Conservation (phyloP, 2,113 vertebrate species). For the Syngnathus typhle region DNA sequence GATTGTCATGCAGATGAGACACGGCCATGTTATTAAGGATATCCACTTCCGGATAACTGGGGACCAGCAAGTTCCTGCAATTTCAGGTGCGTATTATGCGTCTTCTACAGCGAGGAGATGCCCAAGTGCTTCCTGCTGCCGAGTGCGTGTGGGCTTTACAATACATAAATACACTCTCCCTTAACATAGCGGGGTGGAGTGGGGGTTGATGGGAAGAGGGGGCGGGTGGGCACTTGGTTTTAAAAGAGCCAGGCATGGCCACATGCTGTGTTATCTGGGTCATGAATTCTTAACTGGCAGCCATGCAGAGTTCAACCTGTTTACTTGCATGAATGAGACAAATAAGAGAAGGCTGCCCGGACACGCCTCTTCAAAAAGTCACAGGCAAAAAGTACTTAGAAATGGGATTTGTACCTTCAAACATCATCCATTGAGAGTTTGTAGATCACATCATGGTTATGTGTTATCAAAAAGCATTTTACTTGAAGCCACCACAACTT, state of each 20-base stretch:
- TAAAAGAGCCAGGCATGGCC: conserved; percentile 29
- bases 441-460: no score
- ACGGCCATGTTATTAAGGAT: conserved; percentile 42
- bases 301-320: conserved; percentile 27
- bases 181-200: not conserved
- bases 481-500: no score
- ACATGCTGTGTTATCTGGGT: conserved; percentile 57
- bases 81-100: not conserved
- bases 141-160: not conserved
- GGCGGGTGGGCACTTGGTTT: conserved; percentile 7
- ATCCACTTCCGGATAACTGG: not conserved
- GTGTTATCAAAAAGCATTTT: no score
- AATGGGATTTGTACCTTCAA: no score
- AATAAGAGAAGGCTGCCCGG: not conserved
- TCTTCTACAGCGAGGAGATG: not conserved
- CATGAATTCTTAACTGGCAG: conserved; percentile 41
- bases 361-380: not conserved
- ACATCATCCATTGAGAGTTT: no score
- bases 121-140: conserved; percentile 28
- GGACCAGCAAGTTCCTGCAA: not conserved
- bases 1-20: conserved; percentile 65
- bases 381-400: not conserved
- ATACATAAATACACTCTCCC: conserved; percentile 25
- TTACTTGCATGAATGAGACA: not conserved
- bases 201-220: not conserved